A percentile compares a stretch with the other conserved stretches of the same genome.
Evolutionary conservation across 37 sponge, comb jelly and placozoan species (phyloP).

Genomic region (Amphimedon queenslandica): DNA sequence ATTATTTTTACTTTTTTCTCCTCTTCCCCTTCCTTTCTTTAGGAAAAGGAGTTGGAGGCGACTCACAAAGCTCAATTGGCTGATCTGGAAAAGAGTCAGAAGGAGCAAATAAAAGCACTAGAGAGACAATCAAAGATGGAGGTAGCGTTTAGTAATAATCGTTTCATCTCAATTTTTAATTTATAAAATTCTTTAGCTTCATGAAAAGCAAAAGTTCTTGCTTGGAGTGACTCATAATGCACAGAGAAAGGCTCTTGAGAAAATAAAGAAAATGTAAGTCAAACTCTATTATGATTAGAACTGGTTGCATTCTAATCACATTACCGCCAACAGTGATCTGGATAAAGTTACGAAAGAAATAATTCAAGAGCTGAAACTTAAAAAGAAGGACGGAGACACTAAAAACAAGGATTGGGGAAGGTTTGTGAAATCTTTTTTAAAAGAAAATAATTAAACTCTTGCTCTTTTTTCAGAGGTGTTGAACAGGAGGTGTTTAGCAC

Average conservation of each 20-base stretch:
- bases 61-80: slow-evolving; percentile 21
- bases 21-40: background rate
- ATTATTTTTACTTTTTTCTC: background rate
- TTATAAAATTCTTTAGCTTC: slow-evolving; percentile 1
- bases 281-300: too few species aligned
- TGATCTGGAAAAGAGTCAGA: slow-evolving; percentile 16
- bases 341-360: background rate
- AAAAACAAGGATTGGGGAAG: background rate
- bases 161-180: too few species aligned
- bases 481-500: background rate
- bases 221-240: slow-evolving; percentile 16
- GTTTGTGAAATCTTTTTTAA: background rate
- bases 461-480: background rate
- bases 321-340: too few species aligned
- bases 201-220: slow-evolving; percentile 33
- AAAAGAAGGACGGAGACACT: background rate
- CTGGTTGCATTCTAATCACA: too few species aligned
- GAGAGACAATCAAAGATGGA: slow-evolving; percentile 18
- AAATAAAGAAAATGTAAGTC: slow-evolving; percentile 30
- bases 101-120: slow-evolving; percentile 2
- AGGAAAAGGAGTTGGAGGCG: background rate
- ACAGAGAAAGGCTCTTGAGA: slow-evolving; percentile 16
- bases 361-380: background rate
- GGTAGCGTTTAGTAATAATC: slow-evolving; percentile 16
- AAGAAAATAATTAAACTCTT: background rate